A percentile compares a stretch with the other conserved stretches of the same genome.
These are phyloP conservation scores for Amblyornis subalaris DNA, from an alignment of 2,113 vertebrate genomes.

Conservation along the genomic window DNA sequence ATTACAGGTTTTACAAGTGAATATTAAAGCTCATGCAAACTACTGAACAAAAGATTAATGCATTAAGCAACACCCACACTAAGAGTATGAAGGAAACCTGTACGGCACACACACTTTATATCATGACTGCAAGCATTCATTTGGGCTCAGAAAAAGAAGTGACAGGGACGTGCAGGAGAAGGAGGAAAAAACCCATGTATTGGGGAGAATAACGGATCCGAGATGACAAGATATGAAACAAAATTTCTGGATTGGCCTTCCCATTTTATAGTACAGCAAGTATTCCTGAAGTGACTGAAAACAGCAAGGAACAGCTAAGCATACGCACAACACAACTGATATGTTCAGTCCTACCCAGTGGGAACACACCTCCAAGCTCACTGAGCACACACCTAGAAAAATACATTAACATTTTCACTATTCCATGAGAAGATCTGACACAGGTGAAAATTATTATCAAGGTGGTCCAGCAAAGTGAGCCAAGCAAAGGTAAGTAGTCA, in stretches of 20 bases:
- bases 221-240: neutral
- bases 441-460: neutral
- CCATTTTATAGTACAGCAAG: neutral
- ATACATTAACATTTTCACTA: neutral
- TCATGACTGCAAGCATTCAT: neutral
- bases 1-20: slow-evolving; percentile 27
- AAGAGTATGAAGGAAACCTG: neutral
- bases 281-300: neutral
- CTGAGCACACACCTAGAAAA: neutral
- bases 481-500: neutral
- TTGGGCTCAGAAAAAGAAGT: neutral
- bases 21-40: slow-evolving; percentile 1
- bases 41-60: neutral
- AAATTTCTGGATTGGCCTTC: neutral
- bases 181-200: neutral
- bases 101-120: neutral
- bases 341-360: neutral
- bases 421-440: neutral
- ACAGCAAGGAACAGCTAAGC: neutral
- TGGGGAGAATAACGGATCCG: neutral
- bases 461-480: neutral
- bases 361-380: neutral
- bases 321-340: neutral
- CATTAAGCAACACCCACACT: slow-evolving; percentile 40
- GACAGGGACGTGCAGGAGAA: neutral